Percentiles rank a stretch among this genome's conserved stretches.
These are phyloP conservation scores for Drosophila gaucha DNA, from an alignment of 2,888 invertebrate genomes.

Conservation along the genomic window DNA sequence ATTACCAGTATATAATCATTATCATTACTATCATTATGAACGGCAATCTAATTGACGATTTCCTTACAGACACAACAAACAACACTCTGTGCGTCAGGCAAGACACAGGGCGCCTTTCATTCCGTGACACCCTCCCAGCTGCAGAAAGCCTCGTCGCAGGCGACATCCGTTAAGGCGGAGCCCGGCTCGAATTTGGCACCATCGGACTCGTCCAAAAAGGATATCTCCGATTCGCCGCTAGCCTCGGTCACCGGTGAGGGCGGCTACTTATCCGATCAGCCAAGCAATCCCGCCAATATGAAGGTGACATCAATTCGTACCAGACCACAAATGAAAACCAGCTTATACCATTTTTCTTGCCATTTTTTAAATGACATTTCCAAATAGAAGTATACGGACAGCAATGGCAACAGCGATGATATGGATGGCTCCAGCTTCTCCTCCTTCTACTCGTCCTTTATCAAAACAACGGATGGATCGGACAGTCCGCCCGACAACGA, in stretches of 20 bases:
- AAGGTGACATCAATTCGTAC: conserved; percentile 48
- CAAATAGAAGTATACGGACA: conserved; percentile 76
- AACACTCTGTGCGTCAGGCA: conserved; percentile 49
- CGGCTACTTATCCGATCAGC: conserved; percentile 71
- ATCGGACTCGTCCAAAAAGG: conserved; percentile 87
- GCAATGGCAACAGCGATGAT: conserved; percentile 84
- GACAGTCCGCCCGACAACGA: conserved; percentile 83
- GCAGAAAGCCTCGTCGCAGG: conserved; percentile 79
- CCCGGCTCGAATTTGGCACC: conserved; percentile 85
- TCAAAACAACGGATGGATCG: conserved; percentile 87
- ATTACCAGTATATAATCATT: too few relatives aligned
- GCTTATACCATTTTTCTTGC: background rate
- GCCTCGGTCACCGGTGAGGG: conserved; percentile 78
- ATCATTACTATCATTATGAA: too few relatives aligned
- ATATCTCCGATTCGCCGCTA: conserved; percentile 85
- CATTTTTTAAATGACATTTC: too few relatives aligned
- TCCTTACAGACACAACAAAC: conserved; percentile 59
- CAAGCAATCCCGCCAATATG: conserved; percentile 58
- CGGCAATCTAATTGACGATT: too few relatives aligned
- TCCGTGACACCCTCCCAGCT: conserved; percentile 77
- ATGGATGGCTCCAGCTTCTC: conserved; percentile 88
- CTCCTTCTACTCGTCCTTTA: conserved; percentile 89
- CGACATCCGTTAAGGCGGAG: conserved; percentile 83
- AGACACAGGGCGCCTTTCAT: conserved; percentile 79
- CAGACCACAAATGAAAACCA: background rate